Base-by-base conservation (phyloP, 2,797 vertebrate genomes). In the Glossophaga mutica region DNA sequence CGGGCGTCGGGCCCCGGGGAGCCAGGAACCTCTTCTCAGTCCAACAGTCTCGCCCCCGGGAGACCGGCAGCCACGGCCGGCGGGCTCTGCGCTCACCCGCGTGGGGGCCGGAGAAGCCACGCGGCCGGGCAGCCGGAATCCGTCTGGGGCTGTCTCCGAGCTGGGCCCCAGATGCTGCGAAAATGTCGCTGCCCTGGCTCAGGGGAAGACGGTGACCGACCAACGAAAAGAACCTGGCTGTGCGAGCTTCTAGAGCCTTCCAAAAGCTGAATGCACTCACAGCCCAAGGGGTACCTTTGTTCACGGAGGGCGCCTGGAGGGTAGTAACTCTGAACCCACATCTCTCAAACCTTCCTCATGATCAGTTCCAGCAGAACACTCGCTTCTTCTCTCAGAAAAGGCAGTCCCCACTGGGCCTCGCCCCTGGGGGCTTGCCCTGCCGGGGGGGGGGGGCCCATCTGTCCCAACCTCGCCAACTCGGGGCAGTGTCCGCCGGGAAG, bases 21-120 rank as follows among this genome's bases (percentile, higher is more conserved):
- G 87, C 19, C 87, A 39, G 68, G 94, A 97, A 94, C 91, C 94
- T 93, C 94, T 91, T 91, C 94, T 90, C 91, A 94, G 95, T 96
- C 93, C 82, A 81, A 79, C 44, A 74, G 21, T 77, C 91, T 94
- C 78, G 96, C 94, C 83, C 26, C 82, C 87, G 91, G 86, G 86
- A 96, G 67, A 83, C 85, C 94, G 83, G 92, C 85, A 90, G 73
- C 65, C 65, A 93, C 73, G 4, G 39, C 50, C 89, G 94, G 94
- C 55, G 92, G 59, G 34, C 86, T 84, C 37, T 24, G 29, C 29
- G 76, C 78, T 74, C 76, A 95, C 94, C 94, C 92, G 62, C 16
- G 44, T 32, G 34, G 46, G 88, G n/a, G 21, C 48, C 1, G 39
- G 76, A 74, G 21, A 70, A 65, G 42, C 87, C 83, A 65, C 6